Percentiles rank a stretch among this genome's conserved stretches.
Conservation (phyloP, 2,797 vertebrate genomes). For the Pseudopleuronectes americanus region DNA sequence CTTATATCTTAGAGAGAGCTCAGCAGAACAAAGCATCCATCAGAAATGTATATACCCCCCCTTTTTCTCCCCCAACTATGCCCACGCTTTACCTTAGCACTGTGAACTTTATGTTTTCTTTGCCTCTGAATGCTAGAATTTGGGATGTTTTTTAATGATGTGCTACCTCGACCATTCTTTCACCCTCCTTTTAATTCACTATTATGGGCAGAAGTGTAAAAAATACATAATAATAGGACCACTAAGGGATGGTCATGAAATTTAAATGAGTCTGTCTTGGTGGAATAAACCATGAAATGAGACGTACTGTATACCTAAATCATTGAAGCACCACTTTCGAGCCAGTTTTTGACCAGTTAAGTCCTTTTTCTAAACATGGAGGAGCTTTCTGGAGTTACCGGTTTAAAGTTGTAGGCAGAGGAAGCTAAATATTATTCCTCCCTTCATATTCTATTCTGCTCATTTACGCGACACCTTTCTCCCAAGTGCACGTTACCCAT, state of each 20-base stretch:
- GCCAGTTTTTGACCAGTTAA: constrained; percentile 41
- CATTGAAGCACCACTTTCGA: constrained; percentile 50
- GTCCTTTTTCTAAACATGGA: constrained; percentile 30
- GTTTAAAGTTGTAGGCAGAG: constrained; percentile 21
- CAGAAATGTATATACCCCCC: constrained; percentile 81
- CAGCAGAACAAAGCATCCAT: constrained; percentile 86
- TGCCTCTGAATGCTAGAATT: constrained; percentile 65
- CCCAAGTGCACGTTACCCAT: not conserved
- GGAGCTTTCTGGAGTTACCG: constrained; percentile 4
- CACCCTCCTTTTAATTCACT: constrained; percentile 74
- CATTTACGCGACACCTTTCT: not conserved
- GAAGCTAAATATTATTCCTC: constrained; percentile 4
- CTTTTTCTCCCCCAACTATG: constrained; percentile 70
- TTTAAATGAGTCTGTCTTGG: constrained; percentile 75
- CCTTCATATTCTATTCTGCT: not conserved
- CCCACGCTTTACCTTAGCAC: constrained; percentile 77
- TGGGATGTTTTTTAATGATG: constrained; percentile 77
- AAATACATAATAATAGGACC: constrained; percentile 80
- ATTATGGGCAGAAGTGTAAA: constrained; percentile 72
- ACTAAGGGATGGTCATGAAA: constrained; percentile 77
- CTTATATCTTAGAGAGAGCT: constrained; percentile 90
- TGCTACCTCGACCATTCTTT: constrained; percentile 72
- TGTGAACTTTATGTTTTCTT: constrained; percentile 76
- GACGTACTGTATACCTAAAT: constrained; percentile 48
- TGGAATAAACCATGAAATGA: constrained; percentile 69